A percentile compares a stretch with the other conserved stretches of the same genome.
Conservation (phyloP, 2,797 vertebrate species). For the Taeniopygia guttata region DNA sequence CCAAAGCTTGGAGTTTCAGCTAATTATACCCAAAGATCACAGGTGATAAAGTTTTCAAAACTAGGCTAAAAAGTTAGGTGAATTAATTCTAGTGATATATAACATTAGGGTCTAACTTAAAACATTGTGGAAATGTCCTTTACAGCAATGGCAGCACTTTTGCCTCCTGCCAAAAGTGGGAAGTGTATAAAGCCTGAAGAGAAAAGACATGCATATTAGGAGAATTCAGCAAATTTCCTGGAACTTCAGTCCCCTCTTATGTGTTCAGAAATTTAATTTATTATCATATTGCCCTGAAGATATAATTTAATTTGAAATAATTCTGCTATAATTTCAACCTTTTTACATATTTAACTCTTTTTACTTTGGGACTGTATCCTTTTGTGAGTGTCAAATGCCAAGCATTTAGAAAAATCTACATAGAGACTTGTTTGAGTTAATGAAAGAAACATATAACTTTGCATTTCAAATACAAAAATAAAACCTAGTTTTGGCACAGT, state of each 20-base stretch:
- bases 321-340: not conserved
- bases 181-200: not conserved
- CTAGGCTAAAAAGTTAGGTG: not conserved
- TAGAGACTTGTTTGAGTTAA: not conserved
- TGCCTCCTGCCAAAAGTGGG: not conserved
- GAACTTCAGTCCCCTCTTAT: not conserved
- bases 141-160: not conserved
- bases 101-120: not conserved
- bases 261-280: not conserved
- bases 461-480: not conserved
- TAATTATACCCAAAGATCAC: not conserved
- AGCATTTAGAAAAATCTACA: not conserved
- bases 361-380: not conserved
- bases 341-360: not conserved
- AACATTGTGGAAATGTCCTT: not conserved
- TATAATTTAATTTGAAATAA: not conserved
- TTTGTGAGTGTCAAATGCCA: not conserved
- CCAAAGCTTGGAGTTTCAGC: not conserved
- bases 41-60: constrained; percentile 22
- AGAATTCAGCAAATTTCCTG: constrained; percentile 30
- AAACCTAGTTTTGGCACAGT: not conserved
- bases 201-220: not conserved
- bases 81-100: not conserved
- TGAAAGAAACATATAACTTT: not conserved
- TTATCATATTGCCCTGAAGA: not conserved